phyloP scores from a whole-genome alignment of 2,113 vertebrate species.

The Fulica atra region DNA sequence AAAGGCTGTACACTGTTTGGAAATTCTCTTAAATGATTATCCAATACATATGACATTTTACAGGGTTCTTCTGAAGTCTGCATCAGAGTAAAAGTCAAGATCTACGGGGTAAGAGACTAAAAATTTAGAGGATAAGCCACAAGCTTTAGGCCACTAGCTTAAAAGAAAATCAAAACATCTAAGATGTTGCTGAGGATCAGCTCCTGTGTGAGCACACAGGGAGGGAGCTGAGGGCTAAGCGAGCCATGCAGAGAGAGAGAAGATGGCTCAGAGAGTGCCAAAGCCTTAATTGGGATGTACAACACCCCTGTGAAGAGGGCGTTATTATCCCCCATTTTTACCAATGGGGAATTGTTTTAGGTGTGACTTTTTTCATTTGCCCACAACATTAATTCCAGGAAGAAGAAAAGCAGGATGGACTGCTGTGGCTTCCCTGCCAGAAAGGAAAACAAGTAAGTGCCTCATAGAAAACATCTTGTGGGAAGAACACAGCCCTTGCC shows the following conservation, averaged over 20 bases:
- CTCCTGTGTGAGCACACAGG: accelerated
- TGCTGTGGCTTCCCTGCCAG: background rate
- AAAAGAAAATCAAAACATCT: background rate
- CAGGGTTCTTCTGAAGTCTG: background rate
- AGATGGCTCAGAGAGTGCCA: background rate
- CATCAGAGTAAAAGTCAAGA: background rate
- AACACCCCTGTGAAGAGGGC: background rate
- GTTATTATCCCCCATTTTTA: background rate
- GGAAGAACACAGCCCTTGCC: background rate
- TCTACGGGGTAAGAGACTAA: background rate
- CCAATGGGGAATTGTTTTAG: background rate
- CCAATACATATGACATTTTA: background rate
- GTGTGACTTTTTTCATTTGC: slow-evolving; percentile 35
- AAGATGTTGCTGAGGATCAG: background rate
- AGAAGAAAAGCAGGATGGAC: background rate
- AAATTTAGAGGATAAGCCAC: background rate
- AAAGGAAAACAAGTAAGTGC: background rate
- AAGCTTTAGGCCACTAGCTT: background rate
- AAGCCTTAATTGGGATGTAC: background rate
- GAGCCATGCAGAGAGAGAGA: background rate
- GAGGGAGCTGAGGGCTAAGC: background rate
- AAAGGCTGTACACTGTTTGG: background rate
- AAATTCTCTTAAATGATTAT: background rate
- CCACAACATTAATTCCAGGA: background rate
- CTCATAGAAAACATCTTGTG: background rate